Evolutionary conservation across 2,888 invertebrate species (phyloP).

Genomic region (Eucera pruinosa): DNA sequence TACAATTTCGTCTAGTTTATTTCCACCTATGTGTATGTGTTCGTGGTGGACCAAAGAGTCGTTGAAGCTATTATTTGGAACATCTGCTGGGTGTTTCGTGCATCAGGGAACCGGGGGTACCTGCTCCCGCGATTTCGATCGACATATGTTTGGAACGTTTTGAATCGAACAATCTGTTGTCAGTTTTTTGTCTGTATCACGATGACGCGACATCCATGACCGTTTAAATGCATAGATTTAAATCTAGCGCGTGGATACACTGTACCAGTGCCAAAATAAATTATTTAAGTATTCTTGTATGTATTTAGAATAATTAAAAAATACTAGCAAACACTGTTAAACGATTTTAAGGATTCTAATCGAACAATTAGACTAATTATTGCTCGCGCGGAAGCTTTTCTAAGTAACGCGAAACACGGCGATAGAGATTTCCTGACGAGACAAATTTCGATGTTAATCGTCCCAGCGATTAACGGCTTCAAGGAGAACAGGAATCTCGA

Average conservation of each 20-base stretch:
- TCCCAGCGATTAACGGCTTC: slow-evolving; percentile 40
- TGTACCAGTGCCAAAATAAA: too few relatives aligned
- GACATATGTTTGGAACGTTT: slow-evolving; percentile 31
- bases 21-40: slow-evolving; percentile 5
- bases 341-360: not conserved
- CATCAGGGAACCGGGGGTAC: not conserved
- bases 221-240: not conserved
- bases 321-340: too few relatives aligned
- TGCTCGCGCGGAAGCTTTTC: slow-evolving; percentile 18
- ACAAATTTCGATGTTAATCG: slow-evolving; percentile 60
- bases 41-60: not conserved
- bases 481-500: slow-evolving; percentile 63
- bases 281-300: too few relatives aligned
- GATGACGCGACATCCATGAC: not conserved
- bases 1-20: slow-evolving; percentile 25
- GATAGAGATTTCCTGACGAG: too few relatives aligned
- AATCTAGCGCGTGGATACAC: not conserved
- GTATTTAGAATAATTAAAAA: too few relatives aligned
- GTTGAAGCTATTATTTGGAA: not conserved
- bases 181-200: too few relatives aligned
- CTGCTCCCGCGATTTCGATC: slow-evolving; percentile 2
- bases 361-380: not conserved
- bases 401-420: not conserved
- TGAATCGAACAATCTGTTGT: slow-evolving; percentile 2
- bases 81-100: slow-evolving; percentile 24